Evolutionary conservation across 1,140 invertebrate genomes (phyloP).

Genomic region (silkworm (Bombyx mori)): DNA sequence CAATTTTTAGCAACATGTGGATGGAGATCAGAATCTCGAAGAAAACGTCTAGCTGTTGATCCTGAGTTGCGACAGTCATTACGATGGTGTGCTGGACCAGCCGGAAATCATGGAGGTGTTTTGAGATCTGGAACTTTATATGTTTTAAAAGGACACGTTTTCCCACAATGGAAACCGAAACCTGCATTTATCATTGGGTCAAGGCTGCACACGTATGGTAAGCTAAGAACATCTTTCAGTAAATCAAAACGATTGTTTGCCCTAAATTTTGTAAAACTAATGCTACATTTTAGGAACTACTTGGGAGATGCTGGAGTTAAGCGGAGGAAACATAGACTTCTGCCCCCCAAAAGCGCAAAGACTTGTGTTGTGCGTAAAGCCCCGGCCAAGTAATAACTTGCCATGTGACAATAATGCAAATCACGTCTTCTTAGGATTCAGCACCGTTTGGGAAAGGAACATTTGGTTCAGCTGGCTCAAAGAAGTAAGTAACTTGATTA

Average conservation of each 20-base stretch:
- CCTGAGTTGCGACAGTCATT: conserved; percentile 75
- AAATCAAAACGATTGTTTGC: not conserved
- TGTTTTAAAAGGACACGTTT: conserved; percentile 78
- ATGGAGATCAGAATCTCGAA: conserved; percentile 72
- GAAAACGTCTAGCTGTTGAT: conserved; percentile 76
- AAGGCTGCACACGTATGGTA: conserved; percentile 73
- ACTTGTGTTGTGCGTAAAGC: conserved; percentile 62
- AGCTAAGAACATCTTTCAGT: conserved; percentile 9
- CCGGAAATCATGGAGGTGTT: conserved; percentile 59
- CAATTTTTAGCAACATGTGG: conserved; percentile 74
- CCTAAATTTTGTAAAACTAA: conserved; percentile 5
- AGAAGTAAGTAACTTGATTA: conserved; percentile 58
- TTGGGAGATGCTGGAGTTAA: conserved; percentile 50
- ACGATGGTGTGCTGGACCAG: conserved; percentile 74
- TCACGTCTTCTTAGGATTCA: conserved; percentile 75
- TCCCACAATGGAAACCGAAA: conserved; percentile 78
- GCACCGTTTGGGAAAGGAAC: conserved; percentile 75
- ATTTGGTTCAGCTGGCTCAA: conserved; percentile 76
- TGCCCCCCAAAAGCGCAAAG: conserved; percentile 61
- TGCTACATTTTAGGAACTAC: conserved; percentile 27
- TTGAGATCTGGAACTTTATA: conserved; percentile 73
- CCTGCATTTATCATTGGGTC: conserved; percentile 74
- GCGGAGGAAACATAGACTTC: conserved; percentile 59
- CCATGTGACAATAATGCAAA: conserved; percentile 30
- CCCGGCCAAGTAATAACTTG: conserved; percentile 38